Evolutionary conservation across 2,797 vertebrate species (phyloP).

Genomic region (Aulostomus chinensis): DNA sequence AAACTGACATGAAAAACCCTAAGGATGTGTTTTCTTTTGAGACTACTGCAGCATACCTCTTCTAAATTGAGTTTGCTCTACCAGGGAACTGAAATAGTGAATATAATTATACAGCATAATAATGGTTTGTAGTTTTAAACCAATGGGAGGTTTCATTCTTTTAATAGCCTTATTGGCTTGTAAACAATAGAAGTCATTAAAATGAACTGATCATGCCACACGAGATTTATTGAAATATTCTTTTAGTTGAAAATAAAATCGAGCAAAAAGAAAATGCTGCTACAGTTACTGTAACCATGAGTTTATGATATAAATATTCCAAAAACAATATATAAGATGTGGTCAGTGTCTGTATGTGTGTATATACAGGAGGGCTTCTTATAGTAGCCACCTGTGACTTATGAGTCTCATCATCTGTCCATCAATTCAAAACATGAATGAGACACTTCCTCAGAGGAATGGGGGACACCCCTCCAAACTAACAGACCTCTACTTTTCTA

Average conservation of each 20-base stretch:
- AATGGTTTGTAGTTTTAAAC: conserved; percentile 26
- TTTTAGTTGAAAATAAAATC: too few species aligned
- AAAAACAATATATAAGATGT: too few species aligned
- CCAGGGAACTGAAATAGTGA: conserved; percentile 26
- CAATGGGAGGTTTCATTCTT: conserved; percentile 16
- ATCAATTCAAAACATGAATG: conserved; percentile 23
- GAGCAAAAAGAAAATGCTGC: too few species aligned
- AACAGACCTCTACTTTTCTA: too few species aligned
- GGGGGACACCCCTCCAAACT: too few species aligned
- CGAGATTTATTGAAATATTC: too few species aligned
- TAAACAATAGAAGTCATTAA: conserved; percentile 29
- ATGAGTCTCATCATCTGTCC: conserved; percentile 16
- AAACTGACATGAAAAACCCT: too few species aligned
- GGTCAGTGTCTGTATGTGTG: too few species aligned
- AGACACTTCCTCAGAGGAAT: conserved; percentile 28
- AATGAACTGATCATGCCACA: too few species aligned
- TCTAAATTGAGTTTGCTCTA: conserved; percentile 29
- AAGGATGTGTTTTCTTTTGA: conserved; percentile 43
- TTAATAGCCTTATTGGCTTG: conserved; percentile 31
- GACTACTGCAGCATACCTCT: conserved; percentile 25
- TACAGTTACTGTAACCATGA: conserved; percentile 11
- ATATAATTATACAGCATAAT: conserved; percentile 32
- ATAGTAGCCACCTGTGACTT: too few species aligned
- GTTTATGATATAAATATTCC: conserved; percentile 9
- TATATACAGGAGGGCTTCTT: too few species aligned